Conservation (phyloP, 2,113 vertebrate genomes). For the Garra rufa region DNA sequence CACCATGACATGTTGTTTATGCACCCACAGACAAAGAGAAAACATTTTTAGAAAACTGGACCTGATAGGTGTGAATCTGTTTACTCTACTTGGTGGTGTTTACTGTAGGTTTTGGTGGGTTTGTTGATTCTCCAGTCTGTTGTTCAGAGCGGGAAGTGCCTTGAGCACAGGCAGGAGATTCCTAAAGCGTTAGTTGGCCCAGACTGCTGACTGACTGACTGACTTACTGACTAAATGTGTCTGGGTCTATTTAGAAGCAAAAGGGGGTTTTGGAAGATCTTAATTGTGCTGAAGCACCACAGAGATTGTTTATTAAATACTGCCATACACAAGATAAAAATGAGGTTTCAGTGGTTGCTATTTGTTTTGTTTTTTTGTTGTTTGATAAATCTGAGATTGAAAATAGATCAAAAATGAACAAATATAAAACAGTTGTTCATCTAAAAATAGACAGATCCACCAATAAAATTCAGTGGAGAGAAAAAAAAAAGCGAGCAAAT, state of each 20-base stretch:
- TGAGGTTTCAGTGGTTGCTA: background rate
- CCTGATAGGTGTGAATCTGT: too few relatives aligned
- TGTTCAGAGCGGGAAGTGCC: constrained; percentile 18
- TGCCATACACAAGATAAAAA: background rate
- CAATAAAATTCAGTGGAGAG: background rate
- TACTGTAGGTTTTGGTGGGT: background rate
- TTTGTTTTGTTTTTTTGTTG: background rate
- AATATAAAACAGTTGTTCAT: background rate
- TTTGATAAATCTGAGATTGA: background rate
- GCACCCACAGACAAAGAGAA: background rate
- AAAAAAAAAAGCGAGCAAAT: constrained; percentile 22
- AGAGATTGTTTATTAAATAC: background rate
- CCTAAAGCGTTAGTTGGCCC: constrained; percentile 47
- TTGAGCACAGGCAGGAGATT: constrained; percentile 47
- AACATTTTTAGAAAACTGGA: background rate
- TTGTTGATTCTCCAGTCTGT: constrained; percentile 15
- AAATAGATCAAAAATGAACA: background rate
- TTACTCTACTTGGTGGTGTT: background rate
- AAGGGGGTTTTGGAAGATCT: background rate
- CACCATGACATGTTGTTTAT: background rate
- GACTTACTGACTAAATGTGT: constrained; percentile 49
- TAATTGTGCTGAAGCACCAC: background rate
- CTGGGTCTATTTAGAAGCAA: background rate
- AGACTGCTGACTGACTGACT: constrained; percentile 47
- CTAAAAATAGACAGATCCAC: background rate